A percentile compares a stretch with the other conserved stretches of the same genome.
These are phyloP conservation scores for Gymnarchus niloticus DNA, from an alignment of 2,113 vertebrate genomes.

Conservation along the genomic window DNA sequence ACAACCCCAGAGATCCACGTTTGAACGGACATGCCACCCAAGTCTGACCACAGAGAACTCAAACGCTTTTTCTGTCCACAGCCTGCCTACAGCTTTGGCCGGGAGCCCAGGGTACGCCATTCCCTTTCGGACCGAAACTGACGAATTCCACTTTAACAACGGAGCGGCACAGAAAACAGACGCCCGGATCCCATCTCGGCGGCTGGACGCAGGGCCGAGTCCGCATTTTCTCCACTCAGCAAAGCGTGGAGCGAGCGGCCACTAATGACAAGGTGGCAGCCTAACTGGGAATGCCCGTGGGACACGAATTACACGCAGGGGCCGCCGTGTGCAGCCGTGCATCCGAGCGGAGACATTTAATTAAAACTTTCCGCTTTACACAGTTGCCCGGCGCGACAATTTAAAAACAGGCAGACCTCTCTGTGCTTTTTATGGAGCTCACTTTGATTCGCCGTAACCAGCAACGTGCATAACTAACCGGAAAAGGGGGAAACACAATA, in stretches of 20 bases:
- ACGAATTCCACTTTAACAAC: neutral
- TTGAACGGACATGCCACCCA: neutral
- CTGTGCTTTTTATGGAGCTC: neutral
- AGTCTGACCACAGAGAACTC: neutral
- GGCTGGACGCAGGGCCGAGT: neutral
- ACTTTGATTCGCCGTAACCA: neutral
- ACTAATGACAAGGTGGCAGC: neutral
- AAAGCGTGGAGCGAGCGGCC: neutral
- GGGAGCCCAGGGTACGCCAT: neutral
- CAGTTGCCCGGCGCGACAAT: neutral
- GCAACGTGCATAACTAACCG: neutral
- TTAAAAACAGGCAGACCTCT: neutral
- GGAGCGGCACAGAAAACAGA: neutral
- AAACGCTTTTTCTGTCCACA: neutral
- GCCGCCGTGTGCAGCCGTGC: neutral
- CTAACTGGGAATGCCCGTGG: neutral
- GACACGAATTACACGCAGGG: neutral
- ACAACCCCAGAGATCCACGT: neutral
- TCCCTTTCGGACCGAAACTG: neutral
- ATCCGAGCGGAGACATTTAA: neutral
- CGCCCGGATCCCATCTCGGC: too few relatives aligned
- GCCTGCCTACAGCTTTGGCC: neutral
- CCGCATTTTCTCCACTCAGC: neutral
- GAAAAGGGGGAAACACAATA: neutral
- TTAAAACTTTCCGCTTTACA: neutral